phyloP scores from a whole-genome alignment of 1,140 invertebrate genomes.

The Lepidotrigona ventralis region DNA sequence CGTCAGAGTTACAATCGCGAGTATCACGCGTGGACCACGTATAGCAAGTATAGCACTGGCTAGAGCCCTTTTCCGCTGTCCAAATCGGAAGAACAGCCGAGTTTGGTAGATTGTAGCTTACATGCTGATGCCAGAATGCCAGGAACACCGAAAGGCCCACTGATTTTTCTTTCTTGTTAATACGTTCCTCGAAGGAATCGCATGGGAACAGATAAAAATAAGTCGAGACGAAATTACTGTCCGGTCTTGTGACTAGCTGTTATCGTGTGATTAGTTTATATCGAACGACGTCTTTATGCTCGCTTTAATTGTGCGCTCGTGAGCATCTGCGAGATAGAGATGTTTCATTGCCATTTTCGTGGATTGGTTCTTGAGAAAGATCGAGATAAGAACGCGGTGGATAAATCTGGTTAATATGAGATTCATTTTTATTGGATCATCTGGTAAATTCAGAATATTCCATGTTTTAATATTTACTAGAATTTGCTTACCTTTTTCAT shows the following conservation, averaged over 20 bases:
- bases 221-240: slow-evolving; percentile 17
- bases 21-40: slow-evolving; percentile 44
- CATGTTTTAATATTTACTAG: not conserved
- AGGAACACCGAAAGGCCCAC: not conserved
- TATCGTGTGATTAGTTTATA: slow-evolving; percentile 11
- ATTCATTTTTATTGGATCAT: too few species aligned
- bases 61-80: not conserved
- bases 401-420: not conserved
- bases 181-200: not conserved
- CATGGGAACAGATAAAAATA: slow-evolving; percentile 26
- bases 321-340: not conserved
- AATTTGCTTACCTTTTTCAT: not conserved
- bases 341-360: not conserved
- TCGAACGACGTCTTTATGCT: not conserved
- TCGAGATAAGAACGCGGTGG: not conserved
- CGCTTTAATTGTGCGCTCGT: not conserved
- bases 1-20: slow-evolving; percentile 47
- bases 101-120: too few species aligned
- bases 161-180: not conserved
- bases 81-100: not conserved
- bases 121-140: not conserved
- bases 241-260: slow-evolving; percentile 25
- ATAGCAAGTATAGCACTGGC: not conserved
- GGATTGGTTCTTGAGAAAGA: not conserved
- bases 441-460: not conserved